phyloP scores from a whole-genome alignment of 2,888 invertebrate genomes.

The Limnephilus lunatus region DNA sequence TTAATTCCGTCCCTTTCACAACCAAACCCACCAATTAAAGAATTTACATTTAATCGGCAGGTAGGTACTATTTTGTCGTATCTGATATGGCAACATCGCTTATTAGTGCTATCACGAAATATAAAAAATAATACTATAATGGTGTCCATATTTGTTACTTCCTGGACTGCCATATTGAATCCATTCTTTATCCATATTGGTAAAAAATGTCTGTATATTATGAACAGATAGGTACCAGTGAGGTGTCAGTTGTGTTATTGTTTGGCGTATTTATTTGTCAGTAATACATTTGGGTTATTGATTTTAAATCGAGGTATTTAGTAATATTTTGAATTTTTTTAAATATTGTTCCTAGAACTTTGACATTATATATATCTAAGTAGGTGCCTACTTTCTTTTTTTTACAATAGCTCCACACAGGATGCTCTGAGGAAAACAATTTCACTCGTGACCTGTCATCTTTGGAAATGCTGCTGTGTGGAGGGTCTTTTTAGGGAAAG shows the following conservation, averaged over 20 bases:
- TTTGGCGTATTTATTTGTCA: neutral
- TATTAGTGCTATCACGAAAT: neutral
- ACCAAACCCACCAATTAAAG: neutral
- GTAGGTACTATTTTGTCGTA: neutral
- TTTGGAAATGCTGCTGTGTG: too few species aligned
- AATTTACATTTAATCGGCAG: neutral
- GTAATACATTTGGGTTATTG: neutral
- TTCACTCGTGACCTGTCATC: too few species aligned
- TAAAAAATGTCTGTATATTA: neutral
- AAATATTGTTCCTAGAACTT: too few species aligned
- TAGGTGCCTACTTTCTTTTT: too few species aligned
- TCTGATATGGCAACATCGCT: neutral
- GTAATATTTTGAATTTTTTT: too few species aligned
- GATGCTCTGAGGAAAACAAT: too few species aligned
- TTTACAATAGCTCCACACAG: too few species aligned
- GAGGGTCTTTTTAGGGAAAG: too few species aligned
- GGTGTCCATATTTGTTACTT: neutral
- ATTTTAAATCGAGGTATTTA: too few species aligned
- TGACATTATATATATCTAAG: too few species aligned
- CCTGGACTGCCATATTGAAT: slow-evolving; percentile 6
- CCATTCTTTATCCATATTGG: neutral
- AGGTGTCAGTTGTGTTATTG: neutral
- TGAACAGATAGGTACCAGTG: neutral
- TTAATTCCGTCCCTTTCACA: neutral
- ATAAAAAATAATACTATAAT: neutral